Evolutionary conservation across 2,797 vertebrate genomes (phyloP).

Genomic region (Botia almorhae): DNA sequence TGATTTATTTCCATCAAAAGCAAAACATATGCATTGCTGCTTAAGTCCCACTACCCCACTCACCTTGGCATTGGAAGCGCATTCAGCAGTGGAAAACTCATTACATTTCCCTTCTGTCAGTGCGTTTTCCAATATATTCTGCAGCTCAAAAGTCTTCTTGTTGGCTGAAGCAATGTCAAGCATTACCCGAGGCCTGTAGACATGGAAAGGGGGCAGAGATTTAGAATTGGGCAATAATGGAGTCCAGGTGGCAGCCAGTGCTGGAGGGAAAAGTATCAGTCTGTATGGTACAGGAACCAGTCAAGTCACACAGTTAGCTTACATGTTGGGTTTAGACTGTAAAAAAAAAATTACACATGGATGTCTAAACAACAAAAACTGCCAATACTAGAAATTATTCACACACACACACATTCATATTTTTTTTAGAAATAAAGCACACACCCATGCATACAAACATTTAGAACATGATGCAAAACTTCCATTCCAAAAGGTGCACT

Average conservation of each 20-base stretch:
- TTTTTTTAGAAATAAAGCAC: too few relatives aligned
- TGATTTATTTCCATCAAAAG: slow-evolving; percentile 9
- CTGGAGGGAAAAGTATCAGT: slow-evolving; percentile 3
- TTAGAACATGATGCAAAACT: too few relatives aligned
- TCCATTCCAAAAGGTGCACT: too few relatives aligned
- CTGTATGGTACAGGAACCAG: neutral
- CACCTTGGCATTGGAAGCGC: neutral
- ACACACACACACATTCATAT: too few relatives aligned
- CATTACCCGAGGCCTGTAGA: slow-evolving; percentile 28
- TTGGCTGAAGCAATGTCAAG: slow-evolving; percentile 15
- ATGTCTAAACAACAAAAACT: too few relatives aligned
- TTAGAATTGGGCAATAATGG: slow-evolving; percentile 32
- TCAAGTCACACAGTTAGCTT: too few relatives aligned
- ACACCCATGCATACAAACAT: too few relatives aligned
- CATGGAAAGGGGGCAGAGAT: slow-evolving; percentile 12
- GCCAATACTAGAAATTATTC: too few relatives aligned
- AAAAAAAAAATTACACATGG: too few relatives aligned
- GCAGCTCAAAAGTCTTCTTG: neutral
- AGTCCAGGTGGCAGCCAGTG: slow-evolving; percentile 44
- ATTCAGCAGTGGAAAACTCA: slow-evolving; percentile 22
- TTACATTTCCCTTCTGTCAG: slow-evolving; percentile 22
- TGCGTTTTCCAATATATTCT: slow-evolving; percentile 31
- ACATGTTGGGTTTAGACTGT: too few relatives aligned
- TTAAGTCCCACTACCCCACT: slow-evolving; percentile 18
- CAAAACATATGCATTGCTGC: neutral